Base-by-base conservation (phyloP, 2,888 invertebrate species). In the Cephus sareptanus region DNA sequence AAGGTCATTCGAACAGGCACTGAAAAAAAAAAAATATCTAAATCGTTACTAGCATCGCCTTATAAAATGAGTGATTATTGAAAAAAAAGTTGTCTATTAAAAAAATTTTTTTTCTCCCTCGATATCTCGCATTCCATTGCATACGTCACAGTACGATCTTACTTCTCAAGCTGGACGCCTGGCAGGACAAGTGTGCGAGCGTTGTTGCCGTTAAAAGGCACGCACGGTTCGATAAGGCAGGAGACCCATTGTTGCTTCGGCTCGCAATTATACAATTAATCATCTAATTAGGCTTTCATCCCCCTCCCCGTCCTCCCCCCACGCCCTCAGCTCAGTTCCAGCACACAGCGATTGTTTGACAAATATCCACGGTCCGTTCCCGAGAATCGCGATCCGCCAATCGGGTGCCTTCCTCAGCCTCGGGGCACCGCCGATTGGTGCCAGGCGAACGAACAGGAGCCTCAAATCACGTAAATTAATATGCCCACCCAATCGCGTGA, bases 221-320 rank as follows among this genome's bases (percentile, higher is more conserved):
- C 84, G 84, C 83, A 81, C 80, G 37, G 75, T 77, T 56, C 86
- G 89, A 89, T 89, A 88, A 88, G 87, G 81, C 81, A 56, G 80
- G 77, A 79, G 75, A 81, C 84, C 81, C 83, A 86, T 86, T 86
- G 85, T 86, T 79, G 78, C 75, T 76, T 75, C 79, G 77, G 75
- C 79, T 80, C 81, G 77, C 84, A 86, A 89, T 89, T 86, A 83
- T 83, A 88, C 89, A 85, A 90, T 89, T 89, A 90, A 89, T 89
- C 88, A 87, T 89, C 85, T 87, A 89, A 89, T 90, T 88, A 88
- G 85, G 85, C 86, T 85, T 87, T 84, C 81, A 84, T 79, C 82
- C 79, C 77, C 78, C 75, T 73, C 75, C 71, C 76, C 74, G 23
- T 6, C 23, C 30, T 69, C 71, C 33, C 81, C 81, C 78, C 83